Evolutionary conservation across 2,888 invertebrate genomes (phyloP), one percentile per base, ranked within the genome.

Genomic region (Drosophila lacicola): DNA sequence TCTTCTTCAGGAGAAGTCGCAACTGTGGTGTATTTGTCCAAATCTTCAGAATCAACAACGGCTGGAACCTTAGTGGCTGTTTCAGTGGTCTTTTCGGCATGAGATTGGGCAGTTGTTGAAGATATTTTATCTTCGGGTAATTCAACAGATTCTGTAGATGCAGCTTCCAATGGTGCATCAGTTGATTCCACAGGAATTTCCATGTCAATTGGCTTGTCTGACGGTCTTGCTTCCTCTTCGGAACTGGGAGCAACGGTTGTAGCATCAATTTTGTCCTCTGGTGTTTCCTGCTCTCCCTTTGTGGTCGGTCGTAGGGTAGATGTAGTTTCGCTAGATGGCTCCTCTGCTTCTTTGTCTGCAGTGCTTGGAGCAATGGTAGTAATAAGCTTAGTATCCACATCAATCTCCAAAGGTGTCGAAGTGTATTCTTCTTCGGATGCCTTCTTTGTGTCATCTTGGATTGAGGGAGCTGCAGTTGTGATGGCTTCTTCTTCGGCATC

Each of bases 121-220:
- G 67, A 21, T 2, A 39, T 66, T 25, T 79, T 62, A 8, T 79
- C 77, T 55, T 68, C 66, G 5, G 39, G n/a, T n/a, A 50, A 9
- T 14, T 73, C 62, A 33, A 36, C 61, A 19, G 84, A 68, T 37
- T 84, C 84, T 4, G 82, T 83, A 8, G 80, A 81, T 9, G 42
- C 54, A 13, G 69, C 79, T 19, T 53, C 77, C 21, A 47, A 19
- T 25, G 81, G 68, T n/a, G 5, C 10, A 42, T 65, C 70, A 34
- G 80, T 82, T 19, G 74, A 34, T 25, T 37, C 44, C 11, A 34
- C 34, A 37, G 64, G 11, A 33, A 9, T 47, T 19, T 46, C 67
- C 9, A 9, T 46, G 9, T 50, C 72, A 47, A 41, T 29, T 14
- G 83, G 65, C 25, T 78, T 45, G 2, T 63, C 64, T 1, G 34